These are phyloP conservation scores for Muntiacus reevesi DNA, from an alignment of 2,113 vertebrate species.

Conservation along the genomic window DNA sequence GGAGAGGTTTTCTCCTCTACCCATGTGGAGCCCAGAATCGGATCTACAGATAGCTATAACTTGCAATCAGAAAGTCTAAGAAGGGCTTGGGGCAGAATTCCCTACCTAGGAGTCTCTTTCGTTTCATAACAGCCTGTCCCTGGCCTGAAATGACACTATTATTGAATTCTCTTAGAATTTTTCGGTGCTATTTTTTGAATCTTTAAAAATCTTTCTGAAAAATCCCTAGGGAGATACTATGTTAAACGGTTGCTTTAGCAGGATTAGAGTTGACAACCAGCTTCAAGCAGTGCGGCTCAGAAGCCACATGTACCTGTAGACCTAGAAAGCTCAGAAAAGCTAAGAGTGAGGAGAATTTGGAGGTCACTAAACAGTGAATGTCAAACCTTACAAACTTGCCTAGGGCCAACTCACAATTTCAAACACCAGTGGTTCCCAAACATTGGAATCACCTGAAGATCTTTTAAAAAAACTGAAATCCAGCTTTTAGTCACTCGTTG, in stretches of 20 bases:
- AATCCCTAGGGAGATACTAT: not conserved
- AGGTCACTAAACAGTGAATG: not conserved
- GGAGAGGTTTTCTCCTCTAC: not conserved
- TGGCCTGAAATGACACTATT: not conserved
- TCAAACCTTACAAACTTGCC: not conserved
- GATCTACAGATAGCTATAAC: not conserved
- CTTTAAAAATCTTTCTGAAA: not conserved
- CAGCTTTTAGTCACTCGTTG: not conserved
- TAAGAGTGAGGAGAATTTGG: not conserved
- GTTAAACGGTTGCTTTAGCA: not conserved
- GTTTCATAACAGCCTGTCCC: not conserved
- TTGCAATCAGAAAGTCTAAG: not conserved
- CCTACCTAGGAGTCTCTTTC: not conserved
- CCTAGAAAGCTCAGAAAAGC: conserved; percentile 21
- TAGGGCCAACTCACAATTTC: not conserved
- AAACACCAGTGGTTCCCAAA: not conserved
- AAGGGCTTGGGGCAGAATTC: not conserved
- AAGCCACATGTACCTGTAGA: not conserved
- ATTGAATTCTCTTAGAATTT: not conserved
- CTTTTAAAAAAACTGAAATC: not conserved
- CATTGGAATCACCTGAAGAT: not conserved
- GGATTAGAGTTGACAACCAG: not conserved
- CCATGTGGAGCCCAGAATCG: not conserved
- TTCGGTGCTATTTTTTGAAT: not conserved
- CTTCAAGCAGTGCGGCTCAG: not conserved